Base-by-base conservation (phyloP, 2,113 vertebrate species). In the Tamias sibiricus region DNA sequence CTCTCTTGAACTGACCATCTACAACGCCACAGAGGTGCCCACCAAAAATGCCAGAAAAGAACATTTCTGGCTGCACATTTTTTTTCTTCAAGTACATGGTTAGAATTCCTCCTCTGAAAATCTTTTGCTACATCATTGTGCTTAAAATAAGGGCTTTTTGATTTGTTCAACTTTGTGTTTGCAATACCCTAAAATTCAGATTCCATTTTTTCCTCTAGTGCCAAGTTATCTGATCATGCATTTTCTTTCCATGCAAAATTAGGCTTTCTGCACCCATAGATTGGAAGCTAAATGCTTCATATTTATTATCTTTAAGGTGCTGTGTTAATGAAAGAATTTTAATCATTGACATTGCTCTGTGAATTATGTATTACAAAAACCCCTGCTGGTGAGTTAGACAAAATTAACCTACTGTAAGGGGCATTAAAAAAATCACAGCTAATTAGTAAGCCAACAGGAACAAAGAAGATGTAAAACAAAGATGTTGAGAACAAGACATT, bases 261-360 rank as follows among this genome's bases (percentile, higher is more conserved):
- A 97, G 97, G 95, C 84, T 98, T 98, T 97, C 98, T 97, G 97
- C 91, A 97, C 84, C 97, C 95, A 98, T 97, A 98, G 98, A 98
- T 89, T 97, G 97, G 98, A 95, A 98, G 96, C 97, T 98, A 97
- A 98, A 98, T 97, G 97, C 96, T 98, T 98, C 98, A 95, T 97
- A 98, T 99, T 99, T 98, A 98, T 99, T 99, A 98, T 98, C 98
- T 99, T 98, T 99, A 99, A 99, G 98, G 98, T 98, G 98, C 98
- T 97, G 98, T 97, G 98, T 98, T 98, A 99, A 99, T 99, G 98
- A 99, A 99, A 98, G 98, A 98, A 99, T 99, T 99, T 99, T 99
- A 98, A 99, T 99, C 98, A 98, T 98, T 98, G 98, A 98, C 99
- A 98, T 98, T 98, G 97, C 98, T 98, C 98, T 97, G 98, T 98